Evolutionary conservation across 2,888 invertebrate species (phyloP).

Genomic region (Plutella xylostella): DNA sequence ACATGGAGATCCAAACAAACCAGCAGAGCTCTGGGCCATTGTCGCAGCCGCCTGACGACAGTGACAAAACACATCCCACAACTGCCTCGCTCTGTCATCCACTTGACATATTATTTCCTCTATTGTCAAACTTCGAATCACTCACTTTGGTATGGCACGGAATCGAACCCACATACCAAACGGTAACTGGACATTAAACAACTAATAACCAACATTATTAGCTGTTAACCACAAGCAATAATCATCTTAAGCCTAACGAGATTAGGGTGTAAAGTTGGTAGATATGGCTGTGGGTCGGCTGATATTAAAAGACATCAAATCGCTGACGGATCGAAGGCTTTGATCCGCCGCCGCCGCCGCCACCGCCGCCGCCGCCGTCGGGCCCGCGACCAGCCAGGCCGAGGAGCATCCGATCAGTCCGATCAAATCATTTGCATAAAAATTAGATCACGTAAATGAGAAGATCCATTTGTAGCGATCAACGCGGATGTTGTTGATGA

Average conservation of each 20-base stretch:
- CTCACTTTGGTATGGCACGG: slow-evolving; percentile 20
- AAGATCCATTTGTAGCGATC: slow-evolving; percentile 11
- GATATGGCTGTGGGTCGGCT: slow-evolving; percentile 37
- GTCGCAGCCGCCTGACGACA: too few relatives aligned
- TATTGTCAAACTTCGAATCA: slow-evolving; percentile 9
- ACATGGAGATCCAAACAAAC: too few relatives aligned
- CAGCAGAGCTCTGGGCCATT: too few relatives aligned
- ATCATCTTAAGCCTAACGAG: slow-evolving; percentile 37
- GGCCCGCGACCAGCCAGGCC: not conserved
- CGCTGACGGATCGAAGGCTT: slow-evolving; percentile 47
- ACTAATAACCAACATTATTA: slow-evolving; percentile 1
- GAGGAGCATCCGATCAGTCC: not conserved
- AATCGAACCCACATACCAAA: slow-evolving; percentile 14
- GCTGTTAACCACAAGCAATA: slow-evolving; percentile 7
- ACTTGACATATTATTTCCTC: slow-evolving; percentile 20
- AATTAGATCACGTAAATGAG: slow-evolving; percentile 10
- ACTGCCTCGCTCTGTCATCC: slow-evolving; percentile 6
- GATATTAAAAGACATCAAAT: slow-evolving; percentile 63
- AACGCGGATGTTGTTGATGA: slow-evolving; percentile 7
- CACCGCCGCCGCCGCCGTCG: slow-evolving; percentile 33
- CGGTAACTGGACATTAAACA: slow-evolving; percentile 5
- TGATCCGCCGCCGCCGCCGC: slow-evolving; percentile 39
- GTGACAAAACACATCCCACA: not conserved
- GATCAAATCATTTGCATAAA: slow-evolving; percentile 9
- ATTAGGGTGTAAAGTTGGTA: slow-evolving; percentile 17